Base-by-base conservation (phyloP, 2,888 invertebrate genomes). In the Poecilobothrus nobilitatus region DNA sequence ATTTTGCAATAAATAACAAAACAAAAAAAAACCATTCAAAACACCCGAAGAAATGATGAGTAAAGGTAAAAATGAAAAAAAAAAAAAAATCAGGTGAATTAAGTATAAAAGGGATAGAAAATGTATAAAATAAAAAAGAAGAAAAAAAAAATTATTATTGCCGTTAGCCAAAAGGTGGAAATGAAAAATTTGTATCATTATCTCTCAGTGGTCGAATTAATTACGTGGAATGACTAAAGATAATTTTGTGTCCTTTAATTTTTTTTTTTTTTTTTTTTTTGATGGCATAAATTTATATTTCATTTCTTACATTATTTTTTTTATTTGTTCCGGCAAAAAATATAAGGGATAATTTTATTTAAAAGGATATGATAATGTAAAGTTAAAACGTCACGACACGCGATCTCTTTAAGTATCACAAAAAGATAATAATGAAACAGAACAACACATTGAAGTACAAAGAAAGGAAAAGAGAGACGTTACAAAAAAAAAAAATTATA, bases 141-240 rank as follows among this genome's bases (percentile, higher is more conserved):
- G 6, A 53, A 53, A 53, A 53, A 53, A 44, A 53, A 53, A 53
- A 53, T 37, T 27, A 27, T 41, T 41, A 53, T 18, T 53, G 12
- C 53, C 53, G 53, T 53, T 53, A 53, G 53, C 53, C 53, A 53
- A 53, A 53, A 53, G 53, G 53, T 53, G 53, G 53, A 53, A 53
- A 53, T 53, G 53, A 53, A 53, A 53, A 53, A 53, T 53, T 53
- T 53, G 53, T 53, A 53, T 53, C 53, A 53, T 53, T 53, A 53
- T 53, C 53, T 53, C 53, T 53, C 53, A 53, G 53, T 53, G 53
- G 53, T 53, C 53, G 53, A 53, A 53, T 53, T 53, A 53, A 53
- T 53, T 53, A 53, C 53, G 53, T 53, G 53, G 53, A 53, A 53
- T 53, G 53, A 53, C 53, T 53, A 53, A 53, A 53, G 53, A 53